These are phyloP conservation scores for Halictus quadricinctus DNA, from an alignment of 2,888 invertebrate species.

Conservation along the genomic window DNA sequence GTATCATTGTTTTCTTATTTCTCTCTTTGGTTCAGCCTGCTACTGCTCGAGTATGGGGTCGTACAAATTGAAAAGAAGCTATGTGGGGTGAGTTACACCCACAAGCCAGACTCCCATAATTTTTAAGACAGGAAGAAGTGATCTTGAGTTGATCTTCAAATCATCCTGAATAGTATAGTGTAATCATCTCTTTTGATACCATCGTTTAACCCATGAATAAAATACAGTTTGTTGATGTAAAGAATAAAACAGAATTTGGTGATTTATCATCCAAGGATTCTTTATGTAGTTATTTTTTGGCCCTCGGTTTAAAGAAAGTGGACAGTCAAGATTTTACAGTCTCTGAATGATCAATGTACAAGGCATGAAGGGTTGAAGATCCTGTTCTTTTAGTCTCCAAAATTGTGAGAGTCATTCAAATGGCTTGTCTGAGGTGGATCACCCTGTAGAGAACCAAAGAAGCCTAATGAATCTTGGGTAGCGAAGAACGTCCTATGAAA, in stretches of 20 bases:
- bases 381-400: background rate
- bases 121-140: background rate
- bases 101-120: background rate
- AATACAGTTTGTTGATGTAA: too few relatives aligned
- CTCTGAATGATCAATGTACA: too few relatives aligned
- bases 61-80: background rate
- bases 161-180: too few relatives aligned
- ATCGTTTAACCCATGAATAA: too few relatives aligned
- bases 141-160: too few relatives aligned
- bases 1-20: constrained; percentile 5
- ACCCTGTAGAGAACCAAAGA: background rate
- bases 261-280: too few relatives aligned
- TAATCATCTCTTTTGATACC: too few relatives aligned
- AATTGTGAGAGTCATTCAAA: background rate
- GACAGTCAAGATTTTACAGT: too few relatives aligned
- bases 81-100: background rate
- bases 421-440: background rate
- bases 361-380: too few relatives aligned
- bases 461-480: background rate
- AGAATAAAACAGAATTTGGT: too few relatives aligned
- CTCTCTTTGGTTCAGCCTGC: background rate
- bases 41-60: constrained; percentile 29
- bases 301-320: too few relatives aligned
- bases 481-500: background rate
- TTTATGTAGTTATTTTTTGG: too few relatives aligned